Conservation (phyloP, 2,888 invertebrate genomes). For the Microctonus aethiopoides region DNA sequence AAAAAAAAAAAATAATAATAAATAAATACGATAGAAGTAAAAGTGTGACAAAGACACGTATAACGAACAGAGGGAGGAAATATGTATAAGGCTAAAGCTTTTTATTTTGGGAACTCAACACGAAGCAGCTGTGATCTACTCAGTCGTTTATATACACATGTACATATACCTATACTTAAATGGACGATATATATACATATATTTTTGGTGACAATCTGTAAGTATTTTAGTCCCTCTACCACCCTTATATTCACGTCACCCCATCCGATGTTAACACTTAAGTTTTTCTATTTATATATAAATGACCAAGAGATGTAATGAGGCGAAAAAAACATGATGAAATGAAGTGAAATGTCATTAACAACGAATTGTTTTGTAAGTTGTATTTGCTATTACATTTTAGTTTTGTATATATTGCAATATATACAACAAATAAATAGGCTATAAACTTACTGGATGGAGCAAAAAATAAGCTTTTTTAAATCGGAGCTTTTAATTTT, state of each 20-base stretch:
- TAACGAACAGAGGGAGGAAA: neutral
- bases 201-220: conserved; percentile 20
- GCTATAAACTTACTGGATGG: too few relatives aligned
- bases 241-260: neutral
- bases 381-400: neutral
- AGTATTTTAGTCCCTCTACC: neutral
- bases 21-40: neutral
- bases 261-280: neutral
- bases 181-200: neutral
- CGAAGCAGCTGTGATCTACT: conserved; percentile 27
- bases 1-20: neutral
- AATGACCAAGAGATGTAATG: conserved; percentile 3
- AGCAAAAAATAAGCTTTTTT: too few relatives aligned
- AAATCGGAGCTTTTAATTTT: too few relatives aligned
- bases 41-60: conserved; percentile 1
- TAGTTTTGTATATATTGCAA: neutral
- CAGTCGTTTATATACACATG: neutral
- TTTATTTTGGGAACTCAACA: conserved; percentile 25
- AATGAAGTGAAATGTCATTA: conserved; percentile 9
- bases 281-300: conserved; percentile 6
- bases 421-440: too few relatives aligned
- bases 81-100: conserved; percentile 11
- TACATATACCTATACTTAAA: neutral
- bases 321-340: neutral
- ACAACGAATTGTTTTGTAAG: neutral